Evolutionary conservation across 2,888 invertebrate species (phyloP).

Genomic region (Euzetes globulus): DNA sequence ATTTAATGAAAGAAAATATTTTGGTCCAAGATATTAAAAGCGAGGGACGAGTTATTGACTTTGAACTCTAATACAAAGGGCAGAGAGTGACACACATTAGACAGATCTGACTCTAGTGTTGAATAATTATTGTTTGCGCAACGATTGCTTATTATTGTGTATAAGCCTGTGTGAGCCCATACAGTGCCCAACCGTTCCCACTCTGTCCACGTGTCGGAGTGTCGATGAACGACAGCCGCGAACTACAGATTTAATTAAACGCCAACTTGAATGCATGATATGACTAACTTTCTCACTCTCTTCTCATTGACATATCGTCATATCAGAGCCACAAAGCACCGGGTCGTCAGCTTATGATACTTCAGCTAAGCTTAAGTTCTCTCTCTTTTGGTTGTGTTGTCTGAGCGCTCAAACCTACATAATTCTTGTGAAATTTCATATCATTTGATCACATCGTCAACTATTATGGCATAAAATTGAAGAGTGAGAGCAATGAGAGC

Average conservation of each 20-base stretch:
- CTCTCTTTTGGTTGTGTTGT: neutral
- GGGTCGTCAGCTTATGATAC: conserved; percentile 18
- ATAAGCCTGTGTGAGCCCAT: neutral
- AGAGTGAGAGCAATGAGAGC: neutral
- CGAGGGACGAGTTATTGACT: neutral
- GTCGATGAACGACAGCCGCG: conserved; percentile 20
- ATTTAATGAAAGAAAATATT: conserved; percentile 7
- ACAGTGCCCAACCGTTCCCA: neutral
- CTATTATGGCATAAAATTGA: conserved; percentile 1
- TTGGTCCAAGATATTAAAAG: neutral
- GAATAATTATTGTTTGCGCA: conserved; percentile 15
- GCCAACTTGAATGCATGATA: neutral
- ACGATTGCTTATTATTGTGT: conserved; percentile 1
- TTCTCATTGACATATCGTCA: conserved; percentile 12
- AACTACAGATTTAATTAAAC: conserved; percentile 21
- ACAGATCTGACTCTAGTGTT: neutral
- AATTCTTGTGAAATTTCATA: neutral
- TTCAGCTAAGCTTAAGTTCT: neutral
- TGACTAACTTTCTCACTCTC: conserved; percentile 5
- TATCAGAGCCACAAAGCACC: conserved; percentile 4
- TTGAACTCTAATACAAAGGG: neutral
- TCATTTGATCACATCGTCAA: conserved; percentile 3
- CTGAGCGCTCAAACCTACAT: conserved; percentile 18
- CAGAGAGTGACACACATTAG: neutral
- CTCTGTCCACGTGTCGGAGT: conserved; percentile 9